Conservation (phyloP, 2,797 vertebrate species). For the Podarcis lilfordi region DNA sequence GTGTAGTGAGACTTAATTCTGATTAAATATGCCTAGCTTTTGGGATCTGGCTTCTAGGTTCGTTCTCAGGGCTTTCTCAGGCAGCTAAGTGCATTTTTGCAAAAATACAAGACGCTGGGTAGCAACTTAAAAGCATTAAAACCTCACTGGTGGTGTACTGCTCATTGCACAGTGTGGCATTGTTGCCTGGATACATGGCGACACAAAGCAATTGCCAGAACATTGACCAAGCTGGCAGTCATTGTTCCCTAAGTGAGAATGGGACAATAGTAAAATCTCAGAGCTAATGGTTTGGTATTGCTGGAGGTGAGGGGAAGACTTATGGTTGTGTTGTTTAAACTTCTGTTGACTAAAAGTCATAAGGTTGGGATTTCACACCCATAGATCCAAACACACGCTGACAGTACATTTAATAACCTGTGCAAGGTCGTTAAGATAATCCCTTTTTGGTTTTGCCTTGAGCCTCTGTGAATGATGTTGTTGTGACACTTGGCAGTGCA, state of each 20-base stretch:
- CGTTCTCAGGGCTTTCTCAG: not conserved
- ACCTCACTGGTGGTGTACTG: slow-evolving; percentile 1
- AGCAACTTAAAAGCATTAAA: slow-evolving; percentile 24
- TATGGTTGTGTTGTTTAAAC: not conserved
- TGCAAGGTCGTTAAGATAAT: not conserved
- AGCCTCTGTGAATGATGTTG: not conserved
- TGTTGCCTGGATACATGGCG: not conserved
- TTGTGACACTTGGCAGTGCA: not conserved
- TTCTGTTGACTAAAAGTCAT: slow-evolving; percentile 14
- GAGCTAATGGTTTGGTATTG: not conserved
- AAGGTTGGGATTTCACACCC: not conserved
- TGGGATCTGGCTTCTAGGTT: not conserved
- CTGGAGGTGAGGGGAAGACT: not conserved
- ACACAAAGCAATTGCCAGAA: not conserved
- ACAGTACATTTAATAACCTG: not conserved
- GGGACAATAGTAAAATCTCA: not conserved
- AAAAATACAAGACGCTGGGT: not conserved
- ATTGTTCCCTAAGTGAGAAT: not conserved
- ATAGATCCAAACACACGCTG: not conserved
- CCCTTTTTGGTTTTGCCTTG: not conserved
- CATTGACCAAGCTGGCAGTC: not conserved
- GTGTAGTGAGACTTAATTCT: not conserved
- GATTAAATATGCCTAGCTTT: not conserved
- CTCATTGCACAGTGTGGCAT: slow-evolving; percentile 1
- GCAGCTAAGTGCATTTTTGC: not conserved